These are phyloP conservation scores for Amblyopsis rosae DNA, from an alignment of 2,113 vertebrate species.

Conservation along the genomic window DNA sequence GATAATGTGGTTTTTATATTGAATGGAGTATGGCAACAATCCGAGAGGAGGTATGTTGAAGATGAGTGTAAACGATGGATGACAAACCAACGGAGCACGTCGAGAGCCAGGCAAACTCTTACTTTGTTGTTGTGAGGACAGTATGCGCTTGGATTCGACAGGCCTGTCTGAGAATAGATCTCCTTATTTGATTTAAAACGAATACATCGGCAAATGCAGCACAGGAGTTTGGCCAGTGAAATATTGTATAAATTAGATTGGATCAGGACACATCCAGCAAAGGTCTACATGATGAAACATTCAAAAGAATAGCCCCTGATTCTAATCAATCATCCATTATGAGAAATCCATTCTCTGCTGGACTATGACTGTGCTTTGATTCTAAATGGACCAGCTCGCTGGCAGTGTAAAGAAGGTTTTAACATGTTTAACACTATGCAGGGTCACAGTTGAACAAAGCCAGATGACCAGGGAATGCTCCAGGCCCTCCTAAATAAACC, in stretches of 20 bases:
- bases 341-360: conserved; percentile 32
- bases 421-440: conserved; percentile 56
- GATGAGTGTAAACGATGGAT: conserved; percentile 15
- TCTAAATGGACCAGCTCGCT: conserved; percentile 25
- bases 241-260: conserved; percentile 16
- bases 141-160: conserved; percentile 6
- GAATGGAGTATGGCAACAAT: conserved; percentile 18
- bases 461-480: conserved; percentile 66
- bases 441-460: conserved; percentile 68
- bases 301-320: conserved; percentile 17
- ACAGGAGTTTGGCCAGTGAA: conserved; percentile 10
- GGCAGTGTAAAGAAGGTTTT: conserved; percentile 36
- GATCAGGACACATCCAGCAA: not conserved
- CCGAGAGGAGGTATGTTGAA: conserved; percentile 30
- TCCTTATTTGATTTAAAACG: conserved; percentile 32
- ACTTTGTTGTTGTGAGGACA: conserved; percentile 12
- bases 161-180: conserved; percentile 29
- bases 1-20: conserved; percentile 13
- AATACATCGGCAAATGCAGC: conserved; percentile 11
- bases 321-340: conserved; percentile 43
- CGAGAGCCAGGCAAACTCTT: conserved; percentile 21
- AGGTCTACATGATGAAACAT: conserved; percentile 4
- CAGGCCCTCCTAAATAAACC: conserved; percentile 63
- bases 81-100: conserved; percentile 15
- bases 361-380: conserved; percentile 27